Base-by-base conservation (phyloP, 2,113 vertebrate species). In the Eidolon helvum region DNA sequence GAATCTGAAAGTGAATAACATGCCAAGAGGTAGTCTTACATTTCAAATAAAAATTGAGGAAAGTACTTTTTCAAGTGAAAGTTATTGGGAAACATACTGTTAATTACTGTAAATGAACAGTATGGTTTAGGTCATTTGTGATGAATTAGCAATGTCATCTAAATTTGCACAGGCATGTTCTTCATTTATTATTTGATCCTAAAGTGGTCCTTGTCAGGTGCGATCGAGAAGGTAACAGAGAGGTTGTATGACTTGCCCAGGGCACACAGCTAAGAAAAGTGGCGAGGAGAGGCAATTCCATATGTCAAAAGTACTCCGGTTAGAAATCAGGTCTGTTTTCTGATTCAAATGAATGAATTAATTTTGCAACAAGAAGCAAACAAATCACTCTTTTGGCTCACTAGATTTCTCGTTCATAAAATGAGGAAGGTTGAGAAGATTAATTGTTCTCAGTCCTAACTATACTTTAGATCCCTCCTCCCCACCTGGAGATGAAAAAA, bases 41-140 rank as follows among this genome's bases (percentile, higher is more conserved):
- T 61, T 89, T 87, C 35, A 78, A 78, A 82, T 38, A 68, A 86
- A 86, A 96, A 63, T 68, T 89, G 69, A 80, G 22, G 43, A 66
- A 75, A 91, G 33, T 18, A 43, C 19, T 69, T 95, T 85, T 88
- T 48, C 74, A 78, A 86, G 43, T 45, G 38, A 92, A 93, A 92
- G 16, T 33, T 55, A n/a, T 40, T 72, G 66, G 38, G 30, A 66
- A 91, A 43, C 1, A 65, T 75, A 19, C 11, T 30, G 53, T 50
- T 80, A 89, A 61, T 82, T 86, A 87, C 16, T 24, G 50, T 30
- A 91, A 89, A 87, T 55, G 55, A 92, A 61, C 45, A 86, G 55
- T 28, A 18, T 4, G 35, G 48, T 83, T 83, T 86, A 22, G 38
- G 21, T 90, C 24, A 55, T 48, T 92, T 89, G 30, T 35, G 61